Evolutionary conservation across 2,888 invertebrate species (phyloP).

Genomic region (Lasius platythorax): DNA sequence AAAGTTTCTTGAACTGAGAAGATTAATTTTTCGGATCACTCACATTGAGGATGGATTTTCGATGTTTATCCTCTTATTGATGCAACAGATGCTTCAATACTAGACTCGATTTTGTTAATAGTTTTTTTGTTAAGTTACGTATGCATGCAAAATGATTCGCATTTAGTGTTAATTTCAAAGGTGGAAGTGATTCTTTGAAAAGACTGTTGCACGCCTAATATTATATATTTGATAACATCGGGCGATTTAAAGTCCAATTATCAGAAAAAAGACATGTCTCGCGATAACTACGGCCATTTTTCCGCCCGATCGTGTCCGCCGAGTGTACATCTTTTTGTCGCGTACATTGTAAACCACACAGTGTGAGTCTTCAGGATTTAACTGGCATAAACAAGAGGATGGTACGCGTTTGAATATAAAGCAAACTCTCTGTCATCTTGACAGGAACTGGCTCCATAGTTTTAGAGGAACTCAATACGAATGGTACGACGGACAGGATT

Average conservation of each 20-base stretch:
- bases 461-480: constrained; percentile 67
- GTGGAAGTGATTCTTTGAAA: constrained; percentile 48
- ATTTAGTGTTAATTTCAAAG: constrained; percentile 40
- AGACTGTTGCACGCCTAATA: constrained; percentile 28
- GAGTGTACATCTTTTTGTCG: constrained; percentile 51
- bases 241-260: constrained; percentile 13
- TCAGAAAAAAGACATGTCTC: constrained; percentile 8
- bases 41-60: constrained; percentile 25
- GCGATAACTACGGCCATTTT: constrained; percentile 9
- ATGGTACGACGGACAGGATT: constrained; percentile 66
- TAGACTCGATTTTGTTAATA: constrained; percentile 37
- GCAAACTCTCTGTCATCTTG: constrained; percentile 68
- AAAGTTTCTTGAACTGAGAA: constrained; percentile 28
- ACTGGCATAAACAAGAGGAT: constrained; percentile 69
- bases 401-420: constrained; percentile 58
- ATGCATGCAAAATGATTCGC: constrained; percentile 1
- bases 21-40: constrained; percentile 40
- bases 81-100: constrained; percentile 4
- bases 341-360: constrained; percentile 56
- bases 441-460: constrained; percentile 66
- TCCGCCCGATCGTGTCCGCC: constrained; percentile 49
- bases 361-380: constrained; percentile 61
- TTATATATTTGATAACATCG: constrained; percentile 11
- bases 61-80: constrained; percentile 15
- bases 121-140: background rate